phyloP scores from a whole-genome alignment of 2,113 vertebrate species.

The Phyllostomus hastatus region DNA sequence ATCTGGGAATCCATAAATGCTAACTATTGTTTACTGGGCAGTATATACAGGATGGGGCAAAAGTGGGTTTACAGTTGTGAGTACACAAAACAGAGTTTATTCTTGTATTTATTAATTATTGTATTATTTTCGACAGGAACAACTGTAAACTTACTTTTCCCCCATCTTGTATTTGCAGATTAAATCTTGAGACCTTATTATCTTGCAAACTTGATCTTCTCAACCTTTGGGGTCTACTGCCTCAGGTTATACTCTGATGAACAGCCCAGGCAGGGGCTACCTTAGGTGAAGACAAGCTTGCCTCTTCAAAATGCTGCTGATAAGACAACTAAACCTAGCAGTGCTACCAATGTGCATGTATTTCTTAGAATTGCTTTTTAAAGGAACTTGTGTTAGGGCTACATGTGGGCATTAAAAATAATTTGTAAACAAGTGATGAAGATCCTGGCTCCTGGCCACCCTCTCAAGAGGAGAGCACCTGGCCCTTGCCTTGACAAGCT shows the following conservation, averaged over 20 bases:
- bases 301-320: background rate
- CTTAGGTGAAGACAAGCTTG: background rate
- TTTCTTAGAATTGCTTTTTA: background rate
- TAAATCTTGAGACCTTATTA: slow-evolving; percentile 20
- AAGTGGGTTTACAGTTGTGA: no score
- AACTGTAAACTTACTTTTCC: no score
- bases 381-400: background rate
- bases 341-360: background rate
- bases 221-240: background rate
- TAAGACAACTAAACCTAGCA: background rate
- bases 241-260: background rate
- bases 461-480: no score
- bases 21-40: no score
- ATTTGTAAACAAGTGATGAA: background rate
- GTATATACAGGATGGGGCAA: no score
- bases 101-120: no score
- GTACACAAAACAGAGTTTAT: no score
- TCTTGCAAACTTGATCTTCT: background rate
- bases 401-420: background rate
- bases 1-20: no score
- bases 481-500: no score
- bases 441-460: no score
- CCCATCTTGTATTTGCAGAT: background rate
- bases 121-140: no score
- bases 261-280: background rate